Evolutionary conservation across 2,888 invertebrate genomes (phyloP), one percentile per base, ranked within the genome.

Genomic region (Trachelus iudaicus): DNA sequence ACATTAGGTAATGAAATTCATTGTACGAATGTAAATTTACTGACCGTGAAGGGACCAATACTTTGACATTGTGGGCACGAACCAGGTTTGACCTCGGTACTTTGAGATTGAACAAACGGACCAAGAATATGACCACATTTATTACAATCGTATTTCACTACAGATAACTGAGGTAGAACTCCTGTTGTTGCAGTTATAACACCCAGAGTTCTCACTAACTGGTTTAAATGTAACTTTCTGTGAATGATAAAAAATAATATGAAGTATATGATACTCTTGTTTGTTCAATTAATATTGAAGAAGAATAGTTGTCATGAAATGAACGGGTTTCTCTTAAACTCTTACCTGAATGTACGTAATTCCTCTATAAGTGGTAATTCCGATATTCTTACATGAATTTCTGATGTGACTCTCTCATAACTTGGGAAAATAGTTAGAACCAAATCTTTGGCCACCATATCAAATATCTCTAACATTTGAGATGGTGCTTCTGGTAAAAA

Each of bases 31-130:
- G 30, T 75, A 69, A 37, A 37, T 73, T 35, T 80, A 89, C 92
- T 93, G 90, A 96, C 96, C 93, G 96, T 95, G 92, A 99, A 99
- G 0, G 99, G 99, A 1, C 99, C 99, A 78, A 93, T 93, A 87
- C 98, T 98, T 91, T 99, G 99, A 94, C 99, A 99, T 90, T 99
- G 98, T 0, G 99, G 99, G 93, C 99, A 99, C 0, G 97, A 96
- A 0, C 98, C 98, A 0, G 99, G 99, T 88, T 97, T 97, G 0
- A 99, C 96, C 93, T 99, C 99, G 4, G 96, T 93, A 87, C 96
- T 96, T 92, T 98, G 98, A 0, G 96, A 95, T 92, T 99, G 99
- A 30, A 97, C 96, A 90, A 98, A 99, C 0, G 99, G 99, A 0
- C 99, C 99, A 84, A 99, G 92, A 34, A 99, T 94, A 89, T 97